A percentile compares a stretch with the other conserved stretches of the same genome.
phyloP scores from a whole-genome alignment of 2,113 vertebrate genomes.

The Marmota monax region DNA sequence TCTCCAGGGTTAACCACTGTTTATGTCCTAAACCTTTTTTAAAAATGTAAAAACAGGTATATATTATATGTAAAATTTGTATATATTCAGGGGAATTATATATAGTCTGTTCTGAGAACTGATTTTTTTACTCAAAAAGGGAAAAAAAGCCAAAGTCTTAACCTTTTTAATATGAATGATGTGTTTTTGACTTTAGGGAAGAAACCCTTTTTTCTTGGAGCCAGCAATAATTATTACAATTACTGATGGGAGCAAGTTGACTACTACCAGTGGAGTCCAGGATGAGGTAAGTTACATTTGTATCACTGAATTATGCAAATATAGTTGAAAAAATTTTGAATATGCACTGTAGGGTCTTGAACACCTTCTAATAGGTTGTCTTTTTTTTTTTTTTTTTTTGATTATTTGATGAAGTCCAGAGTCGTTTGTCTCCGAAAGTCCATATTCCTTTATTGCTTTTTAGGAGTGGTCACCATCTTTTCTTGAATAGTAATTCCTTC shows the following conservation, averaged over 20 bases:
- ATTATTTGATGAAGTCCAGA: slow-evolving; percentile 1
- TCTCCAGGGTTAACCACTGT: slow-evolving; percentile 37
- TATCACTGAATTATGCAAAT: background rate
- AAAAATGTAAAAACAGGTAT: background rate
- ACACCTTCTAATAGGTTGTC: background rate
- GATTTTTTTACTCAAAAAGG: slow-evolving; percentile 32
- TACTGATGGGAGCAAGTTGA: slow-evolving; percentile 96
- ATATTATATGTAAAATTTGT: background rate
- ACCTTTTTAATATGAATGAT: slow-evolving; percentile 55
- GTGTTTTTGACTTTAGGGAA: slow-evolving; percentile 87
- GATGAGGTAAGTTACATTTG: slow-evolving; percentile 92
- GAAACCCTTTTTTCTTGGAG: slow-evolving; percentile 97
- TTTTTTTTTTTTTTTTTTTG: background rate
- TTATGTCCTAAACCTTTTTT: background rate
- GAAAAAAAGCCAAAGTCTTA: background rate
- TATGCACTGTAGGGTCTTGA: background rate
- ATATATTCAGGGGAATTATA: background rate
- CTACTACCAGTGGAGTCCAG: slow-evolving; percentile 93
- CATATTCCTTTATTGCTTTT: background rate
- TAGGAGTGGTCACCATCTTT: slow-evolving; percentile 14
- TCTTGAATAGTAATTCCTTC: slow-evolving; percentile 39
- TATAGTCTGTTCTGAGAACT: slow-evolving; percentile 43
- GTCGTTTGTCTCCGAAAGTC: background rate
- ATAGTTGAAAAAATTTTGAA: background rate
- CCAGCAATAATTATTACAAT: slow-evolving; percentile 96